A percentile compares a stretch with the other conserved stretches of the same genome.
Conservation (phyloP, 2,888 invertebrate species). For the Platerodrilus igneus region DNA sequence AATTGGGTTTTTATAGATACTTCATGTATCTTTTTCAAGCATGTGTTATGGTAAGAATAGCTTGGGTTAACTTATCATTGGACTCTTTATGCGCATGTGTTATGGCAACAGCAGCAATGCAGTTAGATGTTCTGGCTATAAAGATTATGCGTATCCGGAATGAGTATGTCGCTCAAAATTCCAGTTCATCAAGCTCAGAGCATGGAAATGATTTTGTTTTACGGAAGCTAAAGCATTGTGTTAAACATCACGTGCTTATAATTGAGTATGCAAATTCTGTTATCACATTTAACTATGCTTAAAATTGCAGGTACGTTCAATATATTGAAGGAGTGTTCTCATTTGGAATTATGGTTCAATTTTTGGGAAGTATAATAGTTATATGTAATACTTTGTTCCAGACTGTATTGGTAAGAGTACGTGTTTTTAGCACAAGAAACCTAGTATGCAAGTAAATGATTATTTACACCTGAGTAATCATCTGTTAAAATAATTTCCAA, state of each 20-base stretch:
- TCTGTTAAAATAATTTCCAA: too few relatives aligned
- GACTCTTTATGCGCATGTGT: conserved; percentile 15
- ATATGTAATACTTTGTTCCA: conserved; percentile 21
- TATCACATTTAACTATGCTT: conserved; percentile 4
- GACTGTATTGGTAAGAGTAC: conserved; percentile 17
- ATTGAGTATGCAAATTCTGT: conserved; percentile 13
- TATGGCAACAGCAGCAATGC: conserved; percentile 15
- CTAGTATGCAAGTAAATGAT: too few relatives aligned
- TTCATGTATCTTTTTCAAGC: conserved; percentile 19
- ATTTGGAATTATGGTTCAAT: conserved; percentile 18
- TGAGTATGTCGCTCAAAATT: too few relatives aligned
- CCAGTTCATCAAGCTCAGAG: too few relatives aligned
- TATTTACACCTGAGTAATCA: too few relatives aligned
- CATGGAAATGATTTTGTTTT: too few relatives aligned
- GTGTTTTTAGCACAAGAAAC: too few relatives aligned
- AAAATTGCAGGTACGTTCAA: conserved; percentile 14
- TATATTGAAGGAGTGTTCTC: conserved; percentile 16
- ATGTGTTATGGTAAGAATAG: conserved; percentile 4
- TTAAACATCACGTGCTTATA: conserved; percentile 16
- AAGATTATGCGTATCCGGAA: conserved; percentile 10
- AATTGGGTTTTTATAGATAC: conserved; percentile 13
- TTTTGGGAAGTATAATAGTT: conserved; percentile 16
- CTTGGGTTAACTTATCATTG: conserved; percentile 21
- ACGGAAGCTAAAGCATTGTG: conserved; percentile 13
- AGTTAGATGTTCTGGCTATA: conserved; percentile 15